A percentile compares a stretch with the other conserved stretches of the same genome.
Evolutionary conservation across 2,113 vertebrate genomes (phyloP).

Genomic region (Anolis carolinensis): DNA sequence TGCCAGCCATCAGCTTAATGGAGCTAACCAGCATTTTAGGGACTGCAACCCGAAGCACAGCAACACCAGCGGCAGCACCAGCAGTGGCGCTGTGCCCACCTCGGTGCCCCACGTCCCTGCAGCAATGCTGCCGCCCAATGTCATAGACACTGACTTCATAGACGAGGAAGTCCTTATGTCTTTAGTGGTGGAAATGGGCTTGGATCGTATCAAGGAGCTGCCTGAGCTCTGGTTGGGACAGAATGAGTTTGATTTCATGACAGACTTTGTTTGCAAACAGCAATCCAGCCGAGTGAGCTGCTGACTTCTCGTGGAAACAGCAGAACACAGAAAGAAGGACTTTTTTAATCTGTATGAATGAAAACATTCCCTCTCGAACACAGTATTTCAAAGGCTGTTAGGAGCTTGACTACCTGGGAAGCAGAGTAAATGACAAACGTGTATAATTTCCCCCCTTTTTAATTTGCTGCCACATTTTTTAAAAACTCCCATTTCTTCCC

Average conservation of each 20-base stretch:
- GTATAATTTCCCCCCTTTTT: conserved; percentile 70
- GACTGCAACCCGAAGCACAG: conserved; percentile 85
- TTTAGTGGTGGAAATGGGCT: conserved; percentile 89
- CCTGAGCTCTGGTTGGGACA: conserved; percentile 92
- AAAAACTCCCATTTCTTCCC: conserved; percentile 67
- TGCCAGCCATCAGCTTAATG: conserved; percentile 83
- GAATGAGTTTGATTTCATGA: conserved; percentile 92
- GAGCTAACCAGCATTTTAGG: conserved; percentile 85
- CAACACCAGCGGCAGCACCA: conserved; percentile 56
- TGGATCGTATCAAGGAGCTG: conserved; percentile 92
- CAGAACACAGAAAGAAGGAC: conserved; percentile 46
- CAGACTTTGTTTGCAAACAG: conserved; percentile 92
- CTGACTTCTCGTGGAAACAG: conserved; percentile 75
- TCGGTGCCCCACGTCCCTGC: conserved; percentile 82
- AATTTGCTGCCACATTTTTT: conserved; percentile 65
- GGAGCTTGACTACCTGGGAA: conserved; percentile 79
- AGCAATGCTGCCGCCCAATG: conserved; percentile 90
- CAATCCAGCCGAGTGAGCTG: conserved; percentile 90
- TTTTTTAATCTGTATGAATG: conserved; percentile 77
- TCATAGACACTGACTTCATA: conserved; percentile 92
- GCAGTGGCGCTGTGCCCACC: conserved; percentile 70
- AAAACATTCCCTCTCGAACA: conserved; percentile 82
- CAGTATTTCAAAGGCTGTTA: conserved; percentile 80
- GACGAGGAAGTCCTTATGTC: conserved; percentile 93
- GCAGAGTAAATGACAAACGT: conserved; percentile 83